Evolutionary conservation across 2,797 vertebrate genomes (phyloP), one percentile per base, ranked within the genome.

Genomic region (Danio aesculapii): DNA sequence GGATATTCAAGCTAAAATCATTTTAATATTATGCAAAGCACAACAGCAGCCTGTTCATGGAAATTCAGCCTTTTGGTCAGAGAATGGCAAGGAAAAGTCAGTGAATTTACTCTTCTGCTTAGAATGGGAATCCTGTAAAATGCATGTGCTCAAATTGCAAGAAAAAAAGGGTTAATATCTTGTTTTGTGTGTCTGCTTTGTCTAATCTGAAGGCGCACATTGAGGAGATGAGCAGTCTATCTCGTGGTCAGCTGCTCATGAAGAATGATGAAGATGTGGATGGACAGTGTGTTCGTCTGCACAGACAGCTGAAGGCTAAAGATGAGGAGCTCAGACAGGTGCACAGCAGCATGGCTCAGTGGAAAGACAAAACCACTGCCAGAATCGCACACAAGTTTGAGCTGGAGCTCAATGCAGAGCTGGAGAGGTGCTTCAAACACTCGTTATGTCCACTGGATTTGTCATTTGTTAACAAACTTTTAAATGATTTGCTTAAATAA

Each of bases 171-270:
- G 44, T 44, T 71, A 5, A 71, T 58, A 55, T 39, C 8, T 46
- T 17, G 43, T 14, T 62, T 52, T 79, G 30, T 81, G 44, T 59
- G 14, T 62, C 10, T 61, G 49, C 72, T 58, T 66, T 81, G 8
- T 79, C 12, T 68, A 61, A 55, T 58, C 17, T 62, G 2, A 64
- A 96, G 96, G 94, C 95, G 72, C 94, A 95, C 86, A 84, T 94
- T 2, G 90, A 94, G 80, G 94, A 95, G 88, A 70, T 95, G 61
- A 92, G 92, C 77, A 84, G 88, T 66, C 81, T 94, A 80, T 93
- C 86, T 81, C 82, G 87, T 82, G 55, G 82, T 72, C 89, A 85
- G 66, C 12, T 84, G 68, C 79, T 71, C 30, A 88, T 88, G 6
- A 87, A 85, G 16, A 83, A 69, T 19, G 81, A 67, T 3, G 87